phyloP scores from a whole-genome alignment of 2,113 vertebrate species.

The Notothenia coriiceps region DNA sequence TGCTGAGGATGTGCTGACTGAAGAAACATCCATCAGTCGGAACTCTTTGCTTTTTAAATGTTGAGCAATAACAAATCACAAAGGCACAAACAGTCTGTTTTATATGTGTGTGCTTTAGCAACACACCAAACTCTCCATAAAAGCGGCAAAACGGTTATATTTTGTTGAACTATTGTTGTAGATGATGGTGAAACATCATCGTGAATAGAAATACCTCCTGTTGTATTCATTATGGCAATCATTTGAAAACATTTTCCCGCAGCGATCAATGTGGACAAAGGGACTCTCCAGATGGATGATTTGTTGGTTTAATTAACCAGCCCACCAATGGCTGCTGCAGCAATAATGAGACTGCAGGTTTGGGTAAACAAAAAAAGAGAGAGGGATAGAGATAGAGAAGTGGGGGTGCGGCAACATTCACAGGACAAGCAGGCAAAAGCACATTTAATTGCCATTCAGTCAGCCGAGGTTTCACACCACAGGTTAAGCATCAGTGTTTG shows the following conservation, averaged over 20 bases:
- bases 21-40: neutral
- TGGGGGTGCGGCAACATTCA: neutral
- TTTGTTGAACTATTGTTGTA: neutral
- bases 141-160: constrained; percentile 12
- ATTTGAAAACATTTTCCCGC: constrained; percentile 23
- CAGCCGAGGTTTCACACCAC: constrained; percentile 23
- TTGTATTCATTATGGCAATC: constrained; percentile 13
- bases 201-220: constrained; percentile 15
- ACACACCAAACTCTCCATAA: neutral
- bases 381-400: neutral
- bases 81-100: neutral
- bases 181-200: neutral
- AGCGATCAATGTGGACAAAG: constrained; percentile 51
- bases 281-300: constrained; percentile 39
- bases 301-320: constrained; percentile 53
- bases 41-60: neutral
- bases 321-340: constrained; percentile 12
- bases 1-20: neutral
- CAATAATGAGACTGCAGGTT: neutral
- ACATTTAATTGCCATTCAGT: constrained; percentile 23
- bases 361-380: neutral
- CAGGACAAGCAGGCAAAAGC: constrained; percentile 34
- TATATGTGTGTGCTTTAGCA: neutral
- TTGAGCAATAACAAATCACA: constrained; percentile 15
- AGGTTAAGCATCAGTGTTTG: constrained; percentile 57